Conservation (phyloP, 1,140 invertebrate genomes). For the Drosophila rufa region DNA sequence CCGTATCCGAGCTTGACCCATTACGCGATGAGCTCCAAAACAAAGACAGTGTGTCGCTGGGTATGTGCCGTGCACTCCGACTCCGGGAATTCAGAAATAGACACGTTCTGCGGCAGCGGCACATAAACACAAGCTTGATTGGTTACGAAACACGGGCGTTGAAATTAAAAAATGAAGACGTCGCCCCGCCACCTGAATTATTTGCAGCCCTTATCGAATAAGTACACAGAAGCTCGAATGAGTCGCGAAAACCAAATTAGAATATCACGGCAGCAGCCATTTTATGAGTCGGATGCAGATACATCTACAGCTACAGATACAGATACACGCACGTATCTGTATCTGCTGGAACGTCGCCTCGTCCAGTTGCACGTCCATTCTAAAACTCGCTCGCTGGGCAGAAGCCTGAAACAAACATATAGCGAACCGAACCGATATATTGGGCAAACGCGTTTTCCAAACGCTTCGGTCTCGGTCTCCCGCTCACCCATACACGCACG, state of each 20-base stretch:
- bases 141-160: conserved; percentile 77
- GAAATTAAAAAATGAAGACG: conserved; percentile 80
- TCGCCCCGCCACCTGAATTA: conserved; percentile 62
- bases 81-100: conserved; percentile 74
- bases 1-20: conserved; percentile 17
- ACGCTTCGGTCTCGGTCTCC: conserved; percentile 25
- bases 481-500: conserved; percentile 32
- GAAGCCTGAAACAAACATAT: conserved; percentile 43
- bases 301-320: conserved; percentile 23
- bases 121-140: conserved; percentile 81
- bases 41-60: neutral
- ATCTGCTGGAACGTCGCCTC: conserved; percentile 26
- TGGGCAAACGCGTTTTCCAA: conserved; percentile 62
- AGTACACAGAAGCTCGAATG: conserved; percentile 59
- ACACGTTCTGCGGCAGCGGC: conserved; percentile 62
- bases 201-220: conserved; percentile 76
- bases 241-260: conserved; percentile 72
- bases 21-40: conserved; percentile 31
- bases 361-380: conserved; percentile 45
- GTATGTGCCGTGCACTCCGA: conserved; percentile 58
- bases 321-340: conserved; percentile 3
- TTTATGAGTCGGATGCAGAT: conserved; percentile 42
- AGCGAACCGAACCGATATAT: conserved; percentile 52
- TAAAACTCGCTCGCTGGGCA: conserved; percentile 39
- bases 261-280: conserved; percentile 65